These are phyloP conservation scores for Rhyzopertha dominica DNA, from an alignment of 1,140 invertebrate species.

Conservation along the genomic window DNA sequence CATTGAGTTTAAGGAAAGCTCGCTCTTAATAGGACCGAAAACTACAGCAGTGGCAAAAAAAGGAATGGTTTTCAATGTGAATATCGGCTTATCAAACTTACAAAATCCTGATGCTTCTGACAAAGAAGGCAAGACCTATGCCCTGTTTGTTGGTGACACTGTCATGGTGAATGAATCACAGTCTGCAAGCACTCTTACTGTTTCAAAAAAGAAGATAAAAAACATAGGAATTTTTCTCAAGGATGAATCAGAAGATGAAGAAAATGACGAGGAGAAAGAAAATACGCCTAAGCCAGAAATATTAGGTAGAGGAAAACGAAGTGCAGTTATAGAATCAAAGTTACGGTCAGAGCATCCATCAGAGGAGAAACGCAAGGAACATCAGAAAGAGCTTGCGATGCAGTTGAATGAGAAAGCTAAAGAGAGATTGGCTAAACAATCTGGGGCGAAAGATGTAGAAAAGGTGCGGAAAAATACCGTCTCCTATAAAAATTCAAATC, in stretches of 20 bases:
- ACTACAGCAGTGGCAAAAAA: conserved; percentile 76
- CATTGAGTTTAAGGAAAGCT: conserved; percentile 96
- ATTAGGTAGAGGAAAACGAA: conserved; percentile 79
- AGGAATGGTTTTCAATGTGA: conserved; percentile 96
- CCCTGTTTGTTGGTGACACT: conserved; percentile 95
- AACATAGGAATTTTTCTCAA: conserved; percentile 96
- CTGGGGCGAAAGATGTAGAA: conserved; percentile 79
- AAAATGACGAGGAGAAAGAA: conserved; percentile 66
- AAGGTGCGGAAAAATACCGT: conserved; percentile 90
- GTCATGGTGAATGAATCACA: conserved; percentile 85
- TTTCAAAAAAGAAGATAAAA: conserved; percentile 93
- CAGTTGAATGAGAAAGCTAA: conserved; percentile 89
- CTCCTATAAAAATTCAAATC: conserved; percentile 88
- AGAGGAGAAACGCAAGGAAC: conserved; percentile 94
- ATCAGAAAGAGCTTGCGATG: conserved; percentile 92
- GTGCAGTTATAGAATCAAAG: conserved; percentile 92
- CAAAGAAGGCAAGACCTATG: conserved; percentile 84
- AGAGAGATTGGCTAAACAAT: conserved; percentile 83
- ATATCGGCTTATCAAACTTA: conserved; percentile 88
- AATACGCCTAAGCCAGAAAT: conserved; percentile 56
- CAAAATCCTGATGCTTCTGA: conserved; percentile 78
- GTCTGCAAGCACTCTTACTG: conserved; percentile 82
- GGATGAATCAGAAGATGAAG: conserved; percentile 85
- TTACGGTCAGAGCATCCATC: conserved; percentile 91
- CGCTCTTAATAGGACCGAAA: conserved; percentile 88